Evolutionary conservation across 2,113 vertebrate genomes (phyloP).

Genomic region (Sylvilagus bachmani): DNA sequence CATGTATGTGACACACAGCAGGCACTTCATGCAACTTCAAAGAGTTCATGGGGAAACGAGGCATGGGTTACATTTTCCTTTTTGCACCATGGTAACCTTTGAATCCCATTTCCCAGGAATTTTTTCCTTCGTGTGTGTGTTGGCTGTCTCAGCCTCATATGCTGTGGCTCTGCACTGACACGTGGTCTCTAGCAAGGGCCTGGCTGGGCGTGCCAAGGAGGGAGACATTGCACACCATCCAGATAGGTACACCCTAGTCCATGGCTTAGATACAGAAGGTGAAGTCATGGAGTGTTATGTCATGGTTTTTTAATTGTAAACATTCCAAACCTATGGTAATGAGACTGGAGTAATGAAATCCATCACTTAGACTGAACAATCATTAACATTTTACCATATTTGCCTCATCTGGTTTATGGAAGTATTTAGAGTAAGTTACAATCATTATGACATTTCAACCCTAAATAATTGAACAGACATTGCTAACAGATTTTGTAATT

Average conservation of each 20-base stretch:
- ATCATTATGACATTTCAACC: constrained; percentile 48
- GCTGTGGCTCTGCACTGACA: neutral
- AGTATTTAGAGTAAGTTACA: constrained; percentile 62
- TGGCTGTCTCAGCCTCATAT: neutral
- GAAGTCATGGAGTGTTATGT: constrained; percentile 17
- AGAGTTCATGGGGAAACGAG: no score
- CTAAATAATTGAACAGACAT: constrained; percentile 55
- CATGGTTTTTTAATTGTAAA: constrained; percentile 53
- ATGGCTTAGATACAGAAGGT: neutral
- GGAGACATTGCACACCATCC: neutral
- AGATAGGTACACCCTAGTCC: neutral
- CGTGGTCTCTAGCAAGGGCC: neutral
- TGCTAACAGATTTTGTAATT: constrained; percentile 27
- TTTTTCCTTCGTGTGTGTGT: no score
- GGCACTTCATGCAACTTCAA: neutral
- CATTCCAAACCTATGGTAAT: neutral
- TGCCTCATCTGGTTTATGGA: constrained; percentile 69
- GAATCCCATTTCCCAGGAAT: no score
- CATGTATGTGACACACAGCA: neutral
- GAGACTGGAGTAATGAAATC: neutral
- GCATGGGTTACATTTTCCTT: no score
- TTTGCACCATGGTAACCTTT: no score
- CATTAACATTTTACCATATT: constrained; percentile 47
- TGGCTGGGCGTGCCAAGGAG: neutral
- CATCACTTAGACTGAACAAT: neutral